These are phyloP conservation scores for Aldrovandia affinis DNA, from an alignment of 2,797 vertebrate genomes.

Conservation along the genomic window DNA sequence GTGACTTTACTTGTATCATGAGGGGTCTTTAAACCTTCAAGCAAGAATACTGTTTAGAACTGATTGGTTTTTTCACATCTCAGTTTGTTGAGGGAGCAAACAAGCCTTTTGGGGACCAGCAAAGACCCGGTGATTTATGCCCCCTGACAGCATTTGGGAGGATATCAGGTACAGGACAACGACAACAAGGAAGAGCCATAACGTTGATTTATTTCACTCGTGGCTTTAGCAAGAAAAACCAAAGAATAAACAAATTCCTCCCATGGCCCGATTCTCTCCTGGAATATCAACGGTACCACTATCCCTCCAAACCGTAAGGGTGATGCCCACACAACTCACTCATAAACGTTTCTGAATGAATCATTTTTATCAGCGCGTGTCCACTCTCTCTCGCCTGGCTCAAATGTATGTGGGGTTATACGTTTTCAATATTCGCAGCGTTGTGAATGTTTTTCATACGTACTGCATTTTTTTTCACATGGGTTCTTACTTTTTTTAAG, in stretches of 20 bases:
- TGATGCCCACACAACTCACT: not conserved
- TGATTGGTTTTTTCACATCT: slow-evolving; percentile 9
- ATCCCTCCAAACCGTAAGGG: not conserved
- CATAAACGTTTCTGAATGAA: slow-evolving; percentile 10
- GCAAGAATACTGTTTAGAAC: not conserved
- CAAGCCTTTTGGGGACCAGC: not conserved
- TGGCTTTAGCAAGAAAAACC: not conserved
- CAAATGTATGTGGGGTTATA: slow-evolving; percentile 45
- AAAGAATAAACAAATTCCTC: slow-evolving; percentile 9
- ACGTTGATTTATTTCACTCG: slow-evolving; percentile 13
- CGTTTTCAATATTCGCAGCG: slow-evolving; percentile 58
- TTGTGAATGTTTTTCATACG: slow-evolving; percentile 50
- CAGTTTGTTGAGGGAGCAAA: not conserved
- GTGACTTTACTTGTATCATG: not conserved
- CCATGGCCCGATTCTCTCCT: not conserved
- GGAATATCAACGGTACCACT: not conserved
- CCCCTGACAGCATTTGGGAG: not conserved
- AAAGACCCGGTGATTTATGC: not conserved
- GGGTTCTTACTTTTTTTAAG: not conserved
- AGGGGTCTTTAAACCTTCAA: slow-evolving; percentile 12
- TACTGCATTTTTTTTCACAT: not conserved
- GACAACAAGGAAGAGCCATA: slow-evolving; percentile 10
- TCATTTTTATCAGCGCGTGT: not conserved
- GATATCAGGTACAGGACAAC: not conserved
- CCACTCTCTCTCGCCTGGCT: slow-evolving; percentile 2